Evolutionary conservation across 1,140 invertebrate genomes (phyloP), one percentile per base, ranked within the genome.

Genomic region (Drosophila asahinai): DNA sequence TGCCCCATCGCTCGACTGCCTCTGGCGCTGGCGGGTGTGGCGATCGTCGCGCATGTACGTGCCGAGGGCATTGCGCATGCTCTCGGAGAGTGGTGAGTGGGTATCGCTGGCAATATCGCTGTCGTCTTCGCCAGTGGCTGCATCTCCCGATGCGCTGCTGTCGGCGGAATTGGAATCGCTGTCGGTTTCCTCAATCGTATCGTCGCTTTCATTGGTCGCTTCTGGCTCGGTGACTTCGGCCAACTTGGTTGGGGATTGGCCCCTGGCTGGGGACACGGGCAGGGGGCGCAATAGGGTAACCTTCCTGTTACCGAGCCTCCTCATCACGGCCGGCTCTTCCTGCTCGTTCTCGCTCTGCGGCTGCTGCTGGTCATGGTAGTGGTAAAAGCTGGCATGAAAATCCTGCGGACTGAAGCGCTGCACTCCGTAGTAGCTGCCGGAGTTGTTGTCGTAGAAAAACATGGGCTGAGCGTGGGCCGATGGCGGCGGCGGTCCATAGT

Each of bases 31-130:
- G 3, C 80, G 78, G 59, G 58, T 89, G 12, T 43, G 33, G 6
- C 8, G 54, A 83, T 92, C 86, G 55, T 92, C 83, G n/a, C 70
- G 81, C 81, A 91, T 86, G 22, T 80, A 91, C 11, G 60, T 51
- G 33, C 83, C 77, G 0, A 91, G 57, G 19, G 66, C 48, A 79
- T 86, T 92, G 60, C 83, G 91, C 76, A 86, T 75, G 57, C 70
- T 67, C 59, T 91, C 86, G 1, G 79, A 76, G 66, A 84, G 63
- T 1, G 70, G 27, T 33, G 71, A 42, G 6, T 57, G 17, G 15
- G 15, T 33, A 25, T 25, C 22, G 22, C 22, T 25, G n/a, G 40
- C 51, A 3, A 73, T 71, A 12, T 54, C 38, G 5, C n/a, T 27
- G 17, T 59, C 60, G 15, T 49, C 73, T 25, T 58, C 78, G 14